Base-by-base conservation (phyloP, 2,888 invertebrate genomes). In the Eutolmus rufibarbis region DNA sequence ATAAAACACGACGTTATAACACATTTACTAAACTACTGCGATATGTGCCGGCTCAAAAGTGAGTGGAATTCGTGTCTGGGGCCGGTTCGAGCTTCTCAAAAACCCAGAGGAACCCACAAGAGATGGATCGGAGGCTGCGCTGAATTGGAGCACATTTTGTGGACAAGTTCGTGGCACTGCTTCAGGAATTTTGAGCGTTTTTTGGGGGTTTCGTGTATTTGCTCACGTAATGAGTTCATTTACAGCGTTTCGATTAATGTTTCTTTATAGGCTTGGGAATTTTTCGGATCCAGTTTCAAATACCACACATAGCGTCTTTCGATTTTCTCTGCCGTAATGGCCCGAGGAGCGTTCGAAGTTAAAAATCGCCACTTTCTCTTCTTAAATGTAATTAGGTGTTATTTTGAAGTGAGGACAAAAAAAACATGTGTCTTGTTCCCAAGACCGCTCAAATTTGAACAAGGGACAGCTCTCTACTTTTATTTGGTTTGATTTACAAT, bases 61-160 rank as follows among this genome's bases (percentile, higher is more conserved):
- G 82, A 56, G 37, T 82, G 82, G 82, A 82, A 82, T 82, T 82
- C 82, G 66, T 79, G 51, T 66, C 66, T 82, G 82, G 57, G 16
- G 57, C 81, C 23, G 28, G n/a, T 81, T 81, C 23, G 51, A 43
- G 16, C 16, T 56, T 56, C 28, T 34, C n/a, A 37, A 66, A 82
- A 23, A 19, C 19, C 56, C n/a, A 19, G n/a, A 76, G n/a, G 76
- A 40, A 37, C 76, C 37, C 34, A 40, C 76, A 40, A 76, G 40
- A 76, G 23, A 56, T 57, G 34, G 31, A 51, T 28, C 1, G 23
- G 37, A 82, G 37, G 57, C 28, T 57, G 34, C 34, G 34, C 23
- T 57, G 31, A 82, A 51, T 79, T 79, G 79, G 79, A 79, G 79
- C 79, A 79, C 51, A 79, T 40, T 51, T 46, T 51, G 19, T 31